phyloP scores from a whole-genome alignment of 1,140 invertebrate genomes.

The Streblospio benedicti region DNA sequence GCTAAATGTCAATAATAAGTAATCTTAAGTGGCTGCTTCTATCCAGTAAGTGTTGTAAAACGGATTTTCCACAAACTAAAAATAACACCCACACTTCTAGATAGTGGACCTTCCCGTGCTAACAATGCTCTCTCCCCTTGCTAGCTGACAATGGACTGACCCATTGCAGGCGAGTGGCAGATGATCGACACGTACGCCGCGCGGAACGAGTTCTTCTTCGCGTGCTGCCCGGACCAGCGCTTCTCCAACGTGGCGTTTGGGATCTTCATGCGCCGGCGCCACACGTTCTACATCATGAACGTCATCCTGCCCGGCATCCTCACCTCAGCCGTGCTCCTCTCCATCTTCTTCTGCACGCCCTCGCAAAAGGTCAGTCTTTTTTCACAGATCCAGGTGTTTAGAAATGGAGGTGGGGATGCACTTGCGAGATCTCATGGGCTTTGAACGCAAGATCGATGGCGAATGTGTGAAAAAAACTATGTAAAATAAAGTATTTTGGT shows the following conservation, averaged over 20 bases:
- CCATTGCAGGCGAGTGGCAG: no score
- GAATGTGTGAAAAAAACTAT: background rate
- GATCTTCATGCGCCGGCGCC: constrained; percentile 8
- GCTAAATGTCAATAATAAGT: no score
- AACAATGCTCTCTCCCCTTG: no score
- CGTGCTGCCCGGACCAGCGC: constrained; percentile 7
- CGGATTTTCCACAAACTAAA: no score
- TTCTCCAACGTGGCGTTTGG: constrained; percentile 17
- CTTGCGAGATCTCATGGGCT: background rate
- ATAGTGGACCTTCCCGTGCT: no score
- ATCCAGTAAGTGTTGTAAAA: no score
- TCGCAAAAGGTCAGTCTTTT: constrained; percentile 15
- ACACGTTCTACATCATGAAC: constrained; percentile 21
- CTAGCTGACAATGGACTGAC: no score
- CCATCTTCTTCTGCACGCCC: constrained; percentile 18
- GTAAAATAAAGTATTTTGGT: background rate
- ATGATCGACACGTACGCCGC: constrained; percentile 1
- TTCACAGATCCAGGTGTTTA: background rate
- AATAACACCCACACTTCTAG: no score
- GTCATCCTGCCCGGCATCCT: constrained; percentile 20
- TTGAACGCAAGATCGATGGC: background rate
- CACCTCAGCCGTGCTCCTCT: constrained; percentile 16
- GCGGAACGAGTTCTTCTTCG: constrained; percentile 15
- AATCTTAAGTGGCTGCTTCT: no score
- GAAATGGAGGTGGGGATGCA: background rate